phyloP scores from a whole-genome alignment of 37 sponge, comb jelly and placozoan genomes.

The Dysidea cf. avara region DNA sequence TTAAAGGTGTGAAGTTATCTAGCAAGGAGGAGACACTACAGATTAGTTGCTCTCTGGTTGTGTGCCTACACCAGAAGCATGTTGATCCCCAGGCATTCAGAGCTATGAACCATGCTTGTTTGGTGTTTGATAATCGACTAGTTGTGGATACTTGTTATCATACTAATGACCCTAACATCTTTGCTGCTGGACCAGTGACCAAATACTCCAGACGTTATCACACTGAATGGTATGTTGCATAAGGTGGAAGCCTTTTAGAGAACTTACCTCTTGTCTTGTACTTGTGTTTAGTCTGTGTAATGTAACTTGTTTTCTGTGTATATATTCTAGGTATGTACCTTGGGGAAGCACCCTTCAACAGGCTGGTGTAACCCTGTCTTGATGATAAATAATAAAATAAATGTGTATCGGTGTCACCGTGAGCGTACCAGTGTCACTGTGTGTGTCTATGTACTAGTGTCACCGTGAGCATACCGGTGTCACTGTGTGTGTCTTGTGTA shows the following conservation, averaged over 20 bases:
- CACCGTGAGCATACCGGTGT: too few species aligned
- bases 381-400: too few species aligned
- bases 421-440: too few species aligned
- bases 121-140: slow-evolving; percentile 91
- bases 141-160: slow-evolving; percentile 74
- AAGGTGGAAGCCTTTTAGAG: slow-evolving; percentile 1
- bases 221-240: slow-evolving; percentile 29
- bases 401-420: too few species aligned
- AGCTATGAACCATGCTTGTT: slow-evolving; percentile 93
- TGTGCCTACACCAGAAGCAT: slow-evolving; percentile 59
- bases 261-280: neutral
- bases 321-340: too few species aligned
- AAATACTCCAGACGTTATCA: slow-evolving; percentile 88
- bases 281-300: too few species aligned
- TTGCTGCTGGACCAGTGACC: slow-evolving; percentile 92
- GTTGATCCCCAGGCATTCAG: slow-evolving; percentile 73
- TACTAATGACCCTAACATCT: slow-evolving; percentile 88
- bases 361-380: too few species aligned
- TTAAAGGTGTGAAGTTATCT: slow-evolving; percentile 3
- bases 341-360: too few species aligned
- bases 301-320: too few species aligned
- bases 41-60: slow-evolving; percentile 21
- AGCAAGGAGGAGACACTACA: neutral
- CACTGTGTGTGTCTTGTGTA: too few species aligned
- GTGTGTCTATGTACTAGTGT: too few species aligned